phyloP scores from a whole-genome alignment of 2,113 vertebrate species.

The Raja brachyura region DNA sequence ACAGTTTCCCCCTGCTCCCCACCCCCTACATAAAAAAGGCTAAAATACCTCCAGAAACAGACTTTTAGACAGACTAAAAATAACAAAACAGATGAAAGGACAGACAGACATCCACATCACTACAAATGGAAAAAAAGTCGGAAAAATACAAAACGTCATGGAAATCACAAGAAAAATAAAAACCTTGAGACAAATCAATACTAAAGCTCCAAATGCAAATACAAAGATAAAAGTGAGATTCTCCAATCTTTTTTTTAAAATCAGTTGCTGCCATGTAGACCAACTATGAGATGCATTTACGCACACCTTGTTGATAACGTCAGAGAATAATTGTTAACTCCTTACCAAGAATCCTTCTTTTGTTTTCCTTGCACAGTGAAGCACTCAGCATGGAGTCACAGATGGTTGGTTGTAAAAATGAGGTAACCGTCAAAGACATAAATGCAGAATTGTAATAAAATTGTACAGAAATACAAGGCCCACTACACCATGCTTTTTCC shows the following conservation, averaged over 20 bases:
- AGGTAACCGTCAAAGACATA: background rate
- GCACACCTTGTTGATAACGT: background rate
- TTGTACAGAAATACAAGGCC: no score
- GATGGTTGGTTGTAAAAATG: background rate
- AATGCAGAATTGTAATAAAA: no score
- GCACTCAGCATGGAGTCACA: background rate
- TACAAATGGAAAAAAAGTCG: background rate
- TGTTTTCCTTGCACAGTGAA: background rate
- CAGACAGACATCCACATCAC: no score
- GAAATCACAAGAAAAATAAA: background rate
- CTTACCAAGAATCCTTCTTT: background rate
- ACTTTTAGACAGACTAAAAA: no score
- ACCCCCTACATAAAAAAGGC: no score
- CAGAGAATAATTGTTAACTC: background rate
- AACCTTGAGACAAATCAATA: background rate
- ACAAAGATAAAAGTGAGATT: background rate
- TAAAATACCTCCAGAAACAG: no score
- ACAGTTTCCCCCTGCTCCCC: no score
- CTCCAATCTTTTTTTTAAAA: no score
- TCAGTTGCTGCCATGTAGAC: background rate
- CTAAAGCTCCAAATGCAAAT: background rate
- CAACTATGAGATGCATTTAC: background rate
- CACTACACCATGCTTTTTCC: no score
- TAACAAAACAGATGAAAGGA: no score
- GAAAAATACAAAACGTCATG: background rate